Conservation (phyloP, 2,888 invertebrate species). For the Stenoptilia bipunctidactyla region DNA sequence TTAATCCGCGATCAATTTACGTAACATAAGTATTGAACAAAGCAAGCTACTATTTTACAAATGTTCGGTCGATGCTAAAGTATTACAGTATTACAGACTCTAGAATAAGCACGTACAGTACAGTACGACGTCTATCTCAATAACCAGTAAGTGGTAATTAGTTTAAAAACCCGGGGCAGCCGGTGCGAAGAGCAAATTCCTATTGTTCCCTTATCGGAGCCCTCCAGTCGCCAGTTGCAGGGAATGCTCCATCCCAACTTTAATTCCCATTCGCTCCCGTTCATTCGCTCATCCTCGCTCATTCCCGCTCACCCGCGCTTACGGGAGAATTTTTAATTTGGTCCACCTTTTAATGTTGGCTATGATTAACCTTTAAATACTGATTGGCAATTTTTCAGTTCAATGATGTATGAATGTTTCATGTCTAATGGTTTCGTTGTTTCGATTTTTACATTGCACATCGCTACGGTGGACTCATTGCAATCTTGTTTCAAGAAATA, state of each 20-base stretch:
- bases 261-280: conserved; percentile 1
- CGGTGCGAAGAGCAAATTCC: conserved; percentile 50
- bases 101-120: too few relatives aligned
- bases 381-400: conserved; percentile 1
- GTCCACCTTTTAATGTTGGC: not conserved
- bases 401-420: not conserved
- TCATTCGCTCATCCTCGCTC: not conserved
- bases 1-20: too few relatives aligned
- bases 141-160: conserved; percentile 42
- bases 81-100: too few relatives aligned
- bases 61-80: too few relatives aligned
- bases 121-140: not conserved
- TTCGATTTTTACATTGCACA: too few relatives aligned
- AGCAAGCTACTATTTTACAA: too few relatives aligned
- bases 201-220: conserved; percentile 57
- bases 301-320: not conserved
- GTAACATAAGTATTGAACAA: too few relatives aligned
- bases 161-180: conserved; percentile 31
- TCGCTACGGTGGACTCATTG: too few relatives aligned
- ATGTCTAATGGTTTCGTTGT: too few relatives aligned
- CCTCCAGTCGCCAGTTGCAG: conserved; percentile 34
- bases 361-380: not conserved
- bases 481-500: too few relatives aligned
- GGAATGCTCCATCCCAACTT: not conserved
- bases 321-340: conserved; percentile 1